phyloP scores from a whole-genome alignment of 2,113 vertebrate species.

The Phoxinus phoxinus region DNA sequence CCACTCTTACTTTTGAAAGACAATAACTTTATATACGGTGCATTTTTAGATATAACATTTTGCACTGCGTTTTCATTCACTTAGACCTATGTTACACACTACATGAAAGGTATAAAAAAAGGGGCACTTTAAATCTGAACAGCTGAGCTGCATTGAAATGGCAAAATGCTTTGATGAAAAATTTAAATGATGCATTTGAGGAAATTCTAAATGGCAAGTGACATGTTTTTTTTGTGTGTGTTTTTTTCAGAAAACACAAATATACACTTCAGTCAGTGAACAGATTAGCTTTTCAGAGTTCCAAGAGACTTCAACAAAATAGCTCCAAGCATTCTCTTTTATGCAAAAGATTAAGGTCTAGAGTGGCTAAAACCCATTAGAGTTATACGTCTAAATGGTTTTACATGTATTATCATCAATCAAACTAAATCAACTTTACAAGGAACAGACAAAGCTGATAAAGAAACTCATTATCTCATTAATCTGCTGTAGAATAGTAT shows the following conservation, averaged over 20 bases:
- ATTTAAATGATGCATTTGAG: neutral
- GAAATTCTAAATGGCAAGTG: neutral
- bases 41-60: too few relatives aligned
- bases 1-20: too few relatives aligned
- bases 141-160: neutral
- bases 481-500: neutral
- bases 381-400: neutral
- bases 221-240: neutral
- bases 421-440: neutral
- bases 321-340: conserved; percentile 22
- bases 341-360: conserved; percentile 7
- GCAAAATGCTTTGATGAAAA: neutral
- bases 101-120: too few relatives aligned
- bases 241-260: neutral
- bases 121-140: neutral
- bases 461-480: conserved; percentile 15
- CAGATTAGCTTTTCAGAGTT: neutral
- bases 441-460: neutral
- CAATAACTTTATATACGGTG: too few relatives aligned
- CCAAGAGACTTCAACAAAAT: conserved; percentile 20
- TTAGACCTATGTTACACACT: too few relatives aligned
- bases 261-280: neutral
- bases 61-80: too few relatives aligned
- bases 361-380: neutral
- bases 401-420: conserved; percentile 17